Percentiles rank a stretch among this genome's conserved stretches.
phyloP scores from a whole-genome alignment of 2,797 vertebrate genomes.

The Neosilurus hyrtlii region DNA sequence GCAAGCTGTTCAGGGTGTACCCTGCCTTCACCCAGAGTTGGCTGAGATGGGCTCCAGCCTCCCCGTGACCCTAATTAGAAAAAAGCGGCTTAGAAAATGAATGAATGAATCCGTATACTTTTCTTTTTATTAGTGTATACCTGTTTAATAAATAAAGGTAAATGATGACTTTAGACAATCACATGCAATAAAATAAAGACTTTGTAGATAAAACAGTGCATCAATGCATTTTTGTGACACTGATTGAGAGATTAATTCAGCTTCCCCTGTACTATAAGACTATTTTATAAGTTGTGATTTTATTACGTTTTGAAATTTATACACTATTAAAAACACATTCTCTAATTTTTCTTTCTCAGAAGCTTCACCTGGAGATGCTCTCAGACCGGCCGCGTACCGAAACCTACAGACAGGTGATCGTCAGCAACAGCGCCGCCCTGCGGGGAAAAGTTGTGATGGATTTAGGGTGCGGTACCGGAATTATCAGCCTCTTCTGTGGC shows the following conservation, averaged over 20 bases:
- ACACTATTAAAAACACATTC: not conserved
- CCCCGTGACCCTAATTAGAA: too few relatives aligned
- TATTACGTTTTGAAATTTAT: not conserved
- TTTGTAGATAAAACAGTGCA: not conserved
- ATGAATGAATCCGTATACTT: too few relatives aligned
- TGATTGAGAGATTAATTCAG: not conserved
- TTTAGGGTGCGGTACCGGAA: slow-evolving; percentile 78
- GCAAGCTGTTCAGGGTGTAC: too few relatives aligned
- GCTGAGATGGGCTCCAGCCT: too few relatives aligned
- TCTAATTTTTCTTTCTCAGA: slow-evolving; percentile 60
- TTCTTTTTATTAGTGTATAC: too few relatives aligned
- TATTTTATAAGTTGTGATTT: not conserved
- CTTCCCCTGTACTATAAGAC: not conserved
- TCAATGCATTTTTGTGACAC: not conserved
- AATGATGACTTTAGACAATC: not conserved
- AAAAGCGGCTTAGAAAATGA: too few relatives aligned
- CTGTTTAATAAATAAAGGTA: too few relatives aligned
- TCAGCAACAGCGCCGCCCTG: slow-evolving; percentile 70
- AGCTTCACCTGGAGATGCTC: slow-evolving; percentile 81
- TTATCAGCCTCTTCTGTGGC: slow-evolving; percentile 82
- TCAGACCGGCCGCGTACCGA: slow-evolving; percentile 77
- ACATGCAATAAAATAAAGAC: not conserved
- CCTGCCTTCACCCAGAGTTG: too few relatives aligned
- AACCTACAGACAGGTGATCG: slow-evolving; percentile 73
- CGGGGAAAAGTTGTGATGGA: slow-evolving; percentile 77